Evolutionary conservation across 2,888 invertebrate species (phyloP).

Genomic region (Xestia sexstrigata): DNA sequence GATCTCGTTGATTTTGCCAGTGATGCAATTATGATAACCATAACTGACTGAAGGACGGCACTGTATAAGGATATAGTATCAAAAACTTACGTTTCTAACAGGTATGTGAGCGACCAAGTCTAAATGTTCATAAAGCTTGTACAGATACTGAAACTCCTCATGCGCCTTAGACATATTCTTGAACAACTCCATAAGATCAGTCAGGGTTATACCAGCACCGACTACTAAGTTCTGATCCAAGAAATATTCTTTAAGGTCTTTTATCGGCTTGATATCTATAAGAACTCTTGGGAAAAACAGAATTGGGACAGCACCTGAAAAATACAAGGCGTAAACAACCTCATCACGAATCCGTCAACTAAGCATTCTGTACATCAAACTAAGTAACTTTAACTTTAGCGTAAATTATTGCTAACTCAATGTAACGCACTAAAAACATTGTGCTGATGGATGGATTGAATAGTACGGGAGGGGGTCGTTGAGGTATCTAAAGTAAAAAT

Average conservation of each 20-base stretch:
- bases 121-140: conserved; percentile 91
- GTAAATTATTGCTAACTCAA: no score
- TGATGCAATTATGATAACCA: not conserved
- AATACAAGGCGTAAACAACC: no score
- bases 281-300: conserved; percentile 86
- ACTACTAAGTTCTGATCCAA: conserved; percentile 87
- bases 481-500: no score
- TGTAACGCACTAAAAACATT: no score
- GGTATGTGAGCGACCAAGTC: conserved; percentile 93
- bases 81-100: conserved; percentile 92
- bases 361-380: no score
- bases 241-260: conserved; percentile 87
- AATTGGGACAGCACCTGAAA: conserved; percentile 85
- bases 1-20: not conserved
- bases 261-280: conserved; percentile 92
- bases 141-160: conserved; percentile 90
- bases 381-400: no score
- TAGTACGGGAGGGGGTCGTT: no score
- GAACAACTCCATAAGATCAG: conserved; percentile 89
- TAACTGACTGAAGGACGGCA: not conserved
- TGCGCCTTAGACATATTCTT: conserved; percentile 72
- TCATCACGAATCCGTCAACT: no score
- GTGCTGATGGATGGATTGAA: no score
- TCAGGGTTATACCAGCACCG: conserved; percentile 92
- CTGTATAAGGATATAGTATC: not conserved